Evolutionary conservation across 2,113 vertebrate genomes (phyloP).

Genomic region (Sylvietta virens): DNA sequence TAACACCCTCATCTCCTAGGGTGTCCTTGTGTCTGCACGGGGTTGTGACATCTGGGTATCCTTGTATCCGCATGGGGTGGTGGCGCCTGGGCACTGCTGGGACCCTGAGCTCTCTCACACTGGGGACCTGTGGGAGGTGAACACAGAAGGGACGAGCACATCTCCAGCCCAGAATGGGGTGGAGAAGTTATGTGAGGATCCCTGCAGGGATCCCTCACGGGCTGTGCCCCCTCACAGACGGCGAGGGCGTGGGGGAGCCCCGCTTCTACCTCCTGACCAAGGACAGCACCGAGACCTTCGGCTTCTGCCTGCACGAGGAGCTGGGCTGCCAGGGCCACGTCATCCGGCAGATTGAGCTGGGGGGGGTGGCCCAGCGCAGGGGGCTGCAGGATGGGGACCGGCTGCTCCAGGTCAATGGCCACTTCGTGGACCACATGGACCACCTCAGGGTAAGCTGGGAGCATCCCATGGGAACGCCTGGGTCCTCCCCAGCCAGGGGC

Average conservation of each 20-base stretch:
- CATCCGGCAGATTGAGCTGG: constrained; percentile 71
- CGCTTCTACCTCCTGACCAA: constrained; percentile 83
- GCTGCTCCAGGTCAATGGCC: constrained; percentile 84
- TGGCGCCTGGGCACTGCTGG: neutral
- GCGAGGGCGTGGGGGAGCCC: constrained; percentile 5
- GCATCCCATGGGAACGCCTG: accelerated
- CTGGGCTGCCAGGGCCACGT: constrained; percentile 71
- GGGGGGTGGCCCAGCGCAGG: constrained; percentile 73
- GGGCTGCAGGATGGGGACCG: constrained; percentile 84
- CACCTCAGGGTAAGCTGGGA: constrained; percentile 72
- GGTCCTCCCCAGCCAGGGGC: neutral
- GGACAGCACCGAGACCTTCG: constrained; percentile 68
- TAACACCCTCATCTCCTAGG: neutral
- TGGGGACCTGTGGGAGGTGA: neutral
- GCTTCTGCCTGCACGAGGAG: constrained; percentile 80
- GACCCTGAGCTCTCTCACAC: neutral
- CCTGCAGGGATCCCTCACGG: neutral
- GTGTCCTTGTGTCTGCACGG: neutral
- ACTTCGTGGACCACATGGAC: constrained; percentile 71
- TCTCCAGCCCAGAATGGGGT: neutral
- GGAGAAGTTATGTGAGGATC: neutral
- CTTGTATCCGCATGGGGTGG: accelerated
- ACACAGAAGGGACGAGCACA: neutral
- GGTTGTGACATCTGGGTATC: neutral
- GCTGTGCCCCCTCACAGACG: neutral